Evolutionary conservation across 1,140 invertebrate species (phyloP), one percentile per base, ranked within the genome.

Genomic region (Archivesica marissinica): DNA sequence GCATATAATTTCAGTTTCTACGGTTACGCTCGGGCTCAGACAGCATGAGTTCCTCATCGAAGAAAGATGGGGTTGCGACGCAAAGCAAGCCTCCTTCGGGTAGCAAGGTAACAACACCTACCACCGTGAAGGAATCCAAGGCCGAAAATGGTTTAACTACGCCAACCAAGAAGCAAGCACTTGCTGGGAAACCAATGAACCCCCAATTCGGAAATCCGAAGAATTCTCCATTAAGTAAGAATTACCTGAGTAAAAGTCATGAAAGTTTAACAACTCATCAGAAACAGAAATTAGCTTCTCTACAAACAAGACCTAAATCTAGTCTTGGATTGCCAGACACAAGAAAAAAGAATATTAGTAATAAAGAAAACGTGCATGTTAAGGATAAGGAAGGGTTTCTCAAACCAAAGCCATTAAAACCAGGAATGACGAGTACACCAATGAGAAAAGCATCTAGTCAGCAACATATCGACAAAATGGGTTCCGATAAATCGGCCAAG

Each of bases 241-340:
- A 89, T 13, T 93, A 91, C 39, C 84, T 94, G n/a, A 94, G 93
- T 77, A 93, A 93, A 88, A 94, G 93, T 81, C 93, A 94, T 68
- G 93, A 94, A 61, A 94, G 91, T 76, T 88, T 94, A 13, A 89
- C 89, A 2, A 91, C 89, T 76, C 84, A 87, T 35, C 90, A 90
- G 41, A 89, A 89, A 61, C 90, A 88, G 75, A 91, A 91, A 68
- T 82, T 87, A n/a, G 66, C 86, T 0, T 56, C 87, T 0, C 86
- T 84, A 33, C 81, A 88, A 35, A 78, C 87, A 30, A 79, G 89
- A 56, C 90, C 90, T 17, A 88, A 88, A 44, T 91, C 90, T 54
- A 88, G 87, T 79, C 68, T 91, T 3, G 90, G 90, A 15, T 52
- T 90, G 1, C 81, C 83, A 13, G 68, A 70, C 9, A 20, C 83